Evolutionary conservation across 1,140 invertebrate species (phyloP), one percentile per base, ranked within the genome.

Genomic region (Drosophila simulans): DNA sequence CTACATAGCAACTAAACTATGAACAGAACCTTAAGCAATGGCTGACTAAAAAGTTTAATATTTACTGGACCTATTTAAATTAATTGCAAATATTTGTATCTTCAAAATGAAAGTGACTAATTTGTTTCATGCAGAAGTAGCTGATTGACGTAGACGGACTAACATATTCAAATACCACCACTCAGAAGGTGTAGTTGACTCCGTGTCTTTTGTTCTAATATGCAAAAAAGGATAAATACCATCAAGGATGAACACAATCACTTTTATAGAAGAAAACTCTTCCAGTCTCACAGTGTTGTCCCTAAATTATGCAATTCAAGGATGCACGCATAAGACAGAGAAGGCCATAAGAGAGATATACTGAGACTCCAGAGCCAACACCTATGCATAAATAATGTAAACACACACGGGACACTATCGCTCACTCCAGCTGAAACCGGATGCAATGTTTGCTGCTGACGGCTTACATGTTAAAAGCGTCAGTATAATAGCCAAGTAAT

Each of bases 401-500:
- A 64, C 60, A 68, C 58, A 60, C 49, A 69, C 48, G 57, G 56
- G 25, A 66, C 48, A 55, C 52, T 45, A 51, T 46, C 12, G 11
- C 37, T 42, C 17, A 35, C 27, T 8, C 22, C 40, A 8, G 40
- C n/a, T 15, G 42, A 45, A 57, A 59, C 48, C 64, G 35, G 69
- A 59, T 64, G 73, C 51, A 56, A 40, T 65, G 66, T 62, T 77
- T 78, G 76, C 68, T 77, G 59, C 45, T 78, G 75, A 78, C 57
- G 74, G 77, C 60, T 79, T 73, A 79, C 74, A 77, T 68, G 80
- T 75, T 84, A 79, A 89, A 90, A 89, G 85, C 85, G 77, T 85
- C 85, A 85, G 85, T 65, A 80, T 89, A 89, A 89, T 89, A 89
- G 85, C 81, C 81, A 90, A 85, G 81, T 90, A 85, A 90, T 89